Evolutionary conservation across 2,888 invertebrate genomes (phyloP), one percentile per base, ranked within the genome.

Genomic region (Spilosoma lubricipeda): DNA sequence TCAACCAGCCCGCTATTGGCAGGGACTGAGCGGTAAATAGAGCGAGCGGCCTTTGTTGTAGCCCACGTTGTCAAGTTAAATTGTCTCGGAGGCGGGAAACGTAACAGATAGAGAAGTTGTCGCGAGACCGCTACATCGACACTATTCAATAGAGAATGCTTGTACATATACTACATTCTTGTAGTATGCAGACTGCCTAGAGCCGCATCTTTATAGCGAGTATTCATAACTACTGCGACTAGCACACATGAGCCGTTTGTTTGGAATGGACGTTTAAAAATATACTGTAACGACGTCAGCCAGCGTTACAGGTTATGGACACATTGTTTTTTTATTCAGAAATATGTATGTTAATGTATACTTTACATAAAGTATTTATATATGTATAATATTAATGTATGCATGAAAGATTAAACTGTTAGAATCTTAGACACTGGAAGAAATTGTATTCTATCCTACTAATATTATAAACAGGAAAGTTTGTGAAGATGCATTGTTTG

Each of bases 91-190:
- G 91, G 91, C 93, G 95, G 94, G 92, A 93, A 94, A 93, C 93
- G 92, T 93, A 93, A 94, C 92, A 92, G 94, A 95, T 95, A 95
- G 90, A 90, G 92, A 94, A 95, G 93, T 95, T 95, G 93, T 89
- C 86, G 90, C 85, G 89, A 88, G 90, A 88, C 90, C 87, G 89
- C 90, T 86, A 90, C 92, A 93, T 94, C 92, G 94, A 92, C 93
- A 91, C 90, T 90, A 91, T 94, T 94, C 92, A 94, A 93, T 92
- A 81, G 76, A 72, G 77, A 81, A 77, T 82, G 75, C 80, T 77
- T 82, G 77, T 81, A 82, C 79, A 80, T 77, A 74, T 65, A 56
- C 72, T 80, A 69, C 73, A 71, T 74, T 72, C 81, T 72, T 66
- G 76, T 76, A 80, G 77, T 72, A 68, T 78, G 72, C 75, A 70